Evolutionary conservation across 2,888 invertebrate genomes (phyloP), one percentile per base, ranked within the genome.

Genomic region (Eupsilia transversa): DNA sequence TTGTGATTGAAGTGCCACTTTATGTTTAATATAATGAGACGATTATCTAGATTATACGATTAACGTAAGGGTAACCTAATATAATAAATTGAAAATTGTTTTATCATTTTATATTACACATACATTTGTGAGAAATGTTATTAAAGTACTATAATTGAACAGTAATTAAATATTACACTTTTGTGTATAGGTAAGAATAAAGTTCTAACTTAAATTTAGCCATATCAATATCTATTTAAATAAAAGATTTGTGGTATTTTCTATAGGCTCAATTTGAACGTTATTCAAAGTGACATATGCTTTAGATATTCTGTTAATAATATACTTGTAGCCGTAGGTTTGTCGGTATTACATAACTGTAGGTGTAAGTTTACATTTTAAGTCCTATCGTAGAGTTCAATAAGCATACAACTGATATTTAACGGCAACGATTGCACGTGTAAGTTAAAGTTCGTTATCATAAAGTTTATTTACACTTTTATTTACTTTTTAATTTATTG

Each of bases 1-100:
- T 97, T 97, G 97, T 97, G 97, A 97, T 97, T 97, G 97, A 97
- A 97, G 97, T 97, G 97, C 97, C 97, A 97, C 97, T 97, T 97
- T 97, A 97, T 97, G 97, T 97, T 97, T 97, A 97, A 97, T 95
- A 95, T 95, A 95, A 97, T 97, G 95, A 96, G 95, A 96, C 96
- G 96, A 96, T 96, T 96, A 96, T 96, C 95, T 96, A 96, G 96
- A 96, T 96, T 96, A 96, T 96, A 96, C 96, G 96, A 96, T 94
- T 96, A 96, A 95, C 94, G 92, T 96, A 96, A 96, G 96, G 96
- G 96, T 96, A 96, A 96, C 96, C 95, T 96, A 96, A 96, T 96
- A 94, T 95, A 95, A 95, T 95, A 94, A 94, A 95, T 95, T 95
- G 94, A 96, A 96, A 96, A 96, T 96, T 96, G 96, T 96, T 96